Conservation (phyloP, 2,113 vertebrate species). For the Pao palembangensis region DNA sequence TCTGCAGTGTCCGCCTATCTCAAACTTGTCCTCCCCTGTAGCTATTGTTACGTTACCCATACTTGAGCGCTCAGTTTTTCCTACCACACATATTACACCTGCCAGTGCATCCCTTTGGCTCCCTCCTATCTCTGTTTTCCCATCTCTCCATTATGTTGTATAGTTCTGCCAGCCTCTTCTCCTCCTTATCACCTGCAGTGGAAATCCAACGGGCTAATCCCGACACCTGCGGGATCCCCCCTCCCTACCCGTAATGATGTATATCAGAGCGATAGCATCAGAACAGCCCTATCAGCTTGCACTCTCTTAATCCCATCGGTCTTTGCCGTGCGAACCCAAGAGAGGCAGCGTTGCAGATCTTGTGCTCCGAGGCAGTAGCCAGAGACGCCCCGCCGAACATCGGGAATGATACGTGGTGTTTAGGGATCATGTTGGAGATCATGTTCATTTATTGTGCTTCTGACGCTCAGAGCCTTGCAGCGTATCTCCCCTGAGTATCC, state of each 20-base stretch:
- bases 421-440: constrained; percentile 53
- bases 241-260: constrained; percentile 60
- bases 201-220: constrained; percentile 68
- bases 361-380: constrained; percentile 35
- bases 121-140: constrained; percentile 52
- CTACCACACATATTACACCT: constrained; percentile 30
- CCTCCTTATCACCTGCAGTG: constrained; percentile 67
- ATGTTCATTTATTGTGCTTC: constrained; percentile 49
- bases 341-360: constrained; percentile 42
- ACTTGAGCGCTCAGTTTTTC: constrained; percentile 37
- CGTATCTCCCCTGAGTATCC: constrained; percentile 22
- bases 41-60: constrained; percentile 58
- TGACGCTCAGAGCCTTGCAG: constrained; percentile 20
- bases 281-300: constrained; percentile 65
- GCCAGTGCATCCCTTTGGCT: constrained; percentile 42
- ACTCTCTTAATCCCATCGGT: constrained; percentile 70
- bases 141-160: constrained; percentile 65
- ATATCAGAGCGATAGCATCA: constrained; percentile 70
- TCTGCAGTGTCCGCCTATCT: constrained; percentile 35
- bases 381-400: constrained; percentile 37
- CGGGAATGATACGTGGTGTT: constrained; percentile 36
- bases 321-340: constrained; percentile 56
- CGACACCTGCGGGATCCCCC: constrained; percentile 61
- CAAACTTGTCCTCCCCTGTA: constrained; percentile 49
- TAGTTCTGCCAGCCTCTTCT: constrained; percentile 54